Evolutionary conservation across 2,888 invertebrate species (phyloP), one percentile per base, ranked within the genome.

Genomic region (Scrobipalpa atriplicella): DNA sequence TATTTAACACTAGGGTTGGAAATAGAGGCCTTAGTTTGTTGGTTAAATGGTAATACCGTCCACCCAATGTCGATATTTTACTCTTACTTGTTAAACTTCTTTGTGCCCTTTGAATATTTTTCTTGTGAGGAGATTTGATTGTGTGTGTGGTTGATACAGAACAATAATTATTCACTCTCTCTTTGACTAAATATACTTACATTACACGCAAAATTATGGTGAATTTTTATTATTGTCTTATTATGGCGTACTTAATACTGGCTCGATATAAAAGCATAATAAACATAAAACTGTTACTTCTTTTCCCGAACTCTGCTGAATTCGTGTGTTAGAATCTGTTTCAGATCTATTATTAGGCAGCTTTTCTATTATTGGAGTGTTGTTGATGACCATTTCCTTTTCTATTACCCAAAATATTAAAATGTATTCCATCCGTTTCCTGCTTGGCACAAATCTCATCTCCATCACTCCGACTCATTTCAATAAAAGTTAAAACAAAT

Each of bases 31-130:
- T 38, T 68, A 43, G 16, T 62, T 13, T 21, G 13, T n/a, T 81
- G 80, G 86, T 67, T 66, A 16, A 43, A 67, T 68, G 72, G 72
- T 79, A 75, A 78, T 82, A 80, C 79, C 76, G 79, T 75, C 78
- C 80, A 74, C 76, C 78, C 78, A 78, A 83, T 85, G 82, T 85
- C 86, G 84, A 89, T 89, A 89, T 89, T 88, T 58, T 88, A 87
- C 87, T 85, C 85, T 72, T 84, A 84, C 86, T 88, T 86, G 87
- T 89, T 89, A 89, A 86, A 87, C 80, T 83, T 83, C 80, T 87
- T 89, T 89, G 83, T 81, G 77, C 38, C n/a, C 36, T 58, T 58
- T 73, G 71, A 73, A 84, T 80, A 83, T 84, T 86, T 84, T 82
- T 85, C 82, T 86, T 82, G 81, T 80, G 38, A 8, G 58, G 38